These are phyloP conservation scores for Cheilosia pagana DNA, from an alignment of 2,888 invertebrate genomes.

Conservation along the genomic window DNA sequence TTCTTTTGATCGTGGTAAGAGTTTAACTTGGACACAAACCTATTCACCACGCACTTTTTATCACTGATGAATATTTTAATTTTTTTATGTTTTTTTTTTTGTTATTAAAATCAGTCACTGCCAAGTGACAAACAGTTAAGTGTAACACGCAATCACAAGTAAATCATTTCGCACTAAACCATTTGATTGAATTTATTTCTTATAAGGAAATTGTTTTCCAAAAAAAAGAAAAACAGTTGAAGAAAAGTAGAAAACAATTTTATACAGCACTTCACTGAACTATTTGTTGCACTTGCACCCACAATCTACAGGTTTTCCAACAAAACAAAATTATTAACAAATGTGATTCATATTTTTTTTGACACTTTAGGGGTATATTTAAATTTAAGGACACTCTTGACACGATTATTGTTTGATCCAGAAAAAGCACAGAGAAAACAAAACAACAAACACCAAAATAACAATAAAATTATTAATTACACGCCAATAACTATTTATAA, in stretches of 20 bases:
- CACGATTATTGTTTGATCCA: constrained; percentile 5
- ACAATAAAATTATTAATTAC: constrained; percentile 15
- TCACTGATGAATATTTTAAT: constrained; percentile 8
- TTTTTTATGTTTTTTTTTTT: constrained; percentile 22
- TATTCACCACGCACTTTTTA: constrained; percentile 60
- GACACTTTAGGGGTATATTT: background rate
- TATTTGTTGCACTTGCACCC: constrained; percentile 37
- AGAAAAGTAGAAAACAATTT: constrained; percentile 32
- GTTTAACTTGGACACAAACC: constrained; percentile 71
- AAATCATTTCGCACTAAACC: constrained; percentile 39
- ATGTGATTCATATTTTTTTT: background rate
- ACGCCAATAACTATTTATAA: background rate
- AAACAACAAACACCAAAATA: constrained; percentile 1
- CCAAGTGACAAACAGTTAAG: constrained; percentile 30
- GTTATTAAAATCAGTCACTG: constrained; percentile 23
- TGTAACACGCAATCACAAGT: constrained; percentile 32
- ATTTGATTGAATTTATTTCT: background rate
- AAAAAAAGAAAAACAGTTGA: constrained; percentile 10
- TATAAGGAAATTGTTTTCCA: background rate
- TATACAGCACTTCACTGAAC: constrained; percentile 34
- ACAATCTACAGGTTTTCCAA: constrained; percentile 63
- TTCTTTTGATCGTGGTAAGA: constrained; percentile 43
- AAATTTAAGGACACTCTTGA: no score
- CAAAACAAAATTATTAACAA: background rate
- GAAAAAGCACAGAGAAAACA: background rate